A percentile compares a stretch with the other conserved stretches of the same genome.
Evolutionary conservation across 2,888 invertebrate species (phyloP).

Genomic region (Sinopyrophorus schimmeli): DNA sequence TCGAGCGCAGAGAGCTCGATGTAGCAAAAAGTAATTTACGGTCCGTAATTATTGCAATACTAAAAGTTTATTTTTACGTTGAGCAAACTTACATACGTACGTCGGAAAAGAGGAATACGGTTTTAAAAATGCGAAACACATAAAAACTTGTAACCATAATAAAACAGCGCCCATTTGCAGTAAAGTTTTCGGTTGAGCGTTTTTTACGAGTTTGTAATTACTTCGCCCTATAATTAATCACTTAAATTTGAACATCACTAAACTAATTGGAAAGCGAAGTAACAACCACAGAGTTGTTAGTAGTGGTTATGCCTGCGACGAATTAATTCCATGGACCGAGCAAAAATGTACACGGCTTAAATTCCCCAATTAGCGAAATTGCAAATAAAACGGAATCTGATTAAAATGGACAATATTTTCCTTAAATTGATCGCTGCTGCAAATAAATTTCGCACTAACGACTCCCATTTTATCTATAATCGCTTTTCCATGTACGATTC

Average conservation of each 20-base stretch:
- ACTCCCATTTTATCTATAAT: slow-evolving; percentile 9
- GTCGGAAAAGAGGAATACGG: slow-evolving; percentile 6
- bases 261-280: slow-evolving; percentile 40
- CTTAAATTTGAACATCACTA: slow-evolving; percentile 39
- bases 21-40: too few relatives aligned
- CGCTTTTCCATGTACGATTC: slow-evolving; percentile 15
- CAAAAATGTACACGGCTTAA: slow-evolving; percentile 36
- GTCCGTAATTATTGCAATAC: slow-evolving; percentile 1
- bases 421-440: slow-evolving; percentile 22
- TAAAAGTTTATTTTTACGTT: slow-evolving; percentile 14
- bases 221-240: slow-evolving; percentile 42
- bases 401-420: slow-evolving; percentile 40
- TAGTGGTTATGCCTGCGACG: slow-evolving; percentile 33
- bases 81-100: slow-evolving; percentile 9
- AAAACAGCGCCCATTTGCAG: slow-evolving; percentile 17
- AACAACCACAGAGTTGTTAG: slow-evolving; percentile 30
- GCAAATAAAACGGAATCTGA: slow-evolving; percentile 31
- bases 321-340: slow-evolving; percentile 36
- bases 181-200: slow-evolving; percentile 24
- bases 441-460: slow-evolving; percentile 21
- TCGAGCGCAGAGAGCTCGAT: too few relatives aligned
- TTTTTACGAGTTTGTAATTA: slow-evolving; percentile 41
- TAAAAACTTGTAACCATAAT: slow-evolving; percentile 28
- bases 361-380: slow-evolving; percentile 37
- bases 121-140: slow-evolving; percentile 17